A percentile compares a stretch with the other conserved stretches of the same genome.
phyloP scores from a whole-genome alignment of 1,140 invertebrate species.

The Zaprionus ornatus region DNA sequence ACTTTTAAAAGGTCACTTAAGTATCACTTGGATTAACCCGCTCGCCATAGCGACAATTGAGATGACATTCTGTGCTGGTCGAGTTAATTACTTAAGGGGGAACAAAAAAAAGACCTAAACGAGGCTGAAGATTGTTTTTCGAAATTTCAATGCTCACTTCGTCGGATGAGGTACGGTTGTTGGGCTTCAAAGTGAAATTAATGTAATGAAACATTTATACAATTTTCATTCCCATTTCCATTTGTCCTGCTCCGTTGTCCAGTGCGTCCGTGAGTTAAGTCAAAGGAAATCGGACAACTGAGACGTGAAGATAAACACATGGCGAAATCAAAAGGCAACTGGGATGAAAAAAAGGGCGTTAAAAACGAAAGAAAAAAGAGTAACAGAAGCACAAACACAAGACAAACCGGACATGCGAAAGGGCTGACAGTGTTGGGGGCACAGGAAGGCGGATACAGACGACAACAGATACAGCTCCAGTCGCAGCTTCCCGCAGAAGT shows the following conservation, averaged over 20 bases:
- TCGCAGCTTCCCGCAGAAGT: not conserved
- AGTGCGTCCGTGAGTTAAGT: conserved; percentile 15
- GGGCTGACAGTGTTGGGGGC: not conserved
- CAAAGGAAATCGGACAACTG: conserved; percentile 47
- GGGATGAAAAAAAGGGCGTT: not conserved
- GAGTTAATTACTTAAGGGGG: conserved; percentile 32
- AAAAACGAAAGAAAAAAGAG: not conserved
- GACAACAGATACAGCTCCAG: not conserved
- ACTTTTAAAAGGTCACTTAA: not conserved
- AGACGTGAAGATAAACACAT: conserved; percentile 57
- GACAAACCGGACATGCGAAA: conserved; percentile 17
- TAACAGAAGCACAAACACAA: not conserved
- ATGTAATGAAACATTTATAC: conserved; percentile 67
- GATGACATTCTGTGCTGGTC: not conserved
- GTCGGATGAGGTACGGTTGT: not conserved
- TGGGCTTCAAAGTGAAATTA: conserved; percentile 68
- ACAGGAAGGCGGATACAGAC: not conserved
- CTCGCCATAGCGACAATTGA: not conserved
- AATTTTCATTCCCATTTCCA: conserved; percentile 45
- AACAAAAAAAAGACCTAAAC: conserved; percentile 10
- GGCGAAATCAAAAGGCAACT: conserved; percentile 34
- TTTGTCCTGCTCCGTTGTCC: not conserved
- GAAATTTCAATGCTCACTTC: conserved; percentile 20
- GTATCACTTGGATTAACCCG: not conserved
- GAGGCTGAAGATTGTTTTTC: not conserved